Conservation (phyloP, 2,888 invertebrate species). For the Ichneumoninae sp. region DNA sequence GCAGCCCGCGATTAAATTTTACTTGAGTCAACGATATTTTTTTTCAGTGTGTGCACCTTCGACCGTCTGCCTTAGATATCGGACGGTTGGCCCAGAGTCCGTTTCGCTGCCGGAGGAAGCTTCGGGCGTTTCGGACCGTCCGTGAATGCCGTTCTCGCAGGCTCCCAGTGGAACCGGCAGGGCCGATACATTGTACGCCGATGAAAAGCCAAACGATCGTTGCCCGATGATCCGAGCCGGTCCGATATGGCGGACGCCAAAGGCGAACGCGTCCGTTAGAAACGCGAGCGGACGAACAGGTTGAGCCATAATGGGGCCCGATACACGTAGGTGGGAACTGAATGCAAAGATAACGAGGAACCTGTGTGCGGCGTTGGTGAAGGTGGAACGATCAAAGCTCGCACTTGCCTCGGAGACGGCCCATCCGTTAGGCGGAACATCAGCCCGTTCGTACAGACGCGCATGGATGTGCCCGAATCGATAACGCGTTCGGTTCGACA, state of each 20-base stretch:
- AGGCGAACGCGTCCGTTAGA: conserved; percentile 3
- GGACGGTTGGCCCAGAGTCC: not conserved
- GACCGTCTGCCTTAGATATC: not conserved
- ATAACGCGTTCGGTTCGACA: conserved; percentile 48
- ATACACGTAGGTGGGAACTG: conserved; percentile 20
- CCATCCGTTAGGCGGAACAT: conserved; percentile 20
- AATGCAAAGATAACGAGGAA: conserved; percentile 53
- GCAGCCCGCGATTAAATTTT: too few relatives aligned
- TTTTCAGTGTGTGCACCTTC: too few relatives aligned
- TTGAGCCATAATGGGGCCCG: conserved; percentile 1
- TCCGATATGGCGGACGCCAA: not conserved
- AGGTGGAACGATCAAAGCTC: conserved; percentile 48
- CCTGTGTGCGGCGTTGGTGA: conserved; percentile 24
- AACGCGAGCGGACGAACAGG: conserved; percentile 8
- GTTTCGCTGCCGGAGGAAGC: not conserved
- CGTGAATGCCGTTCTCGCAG: not conserved
- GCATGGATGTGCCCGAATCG: conserved; percentile 27
- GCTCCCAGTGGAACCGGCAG: not conserved
- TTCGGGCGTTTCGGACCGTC: not conserved
- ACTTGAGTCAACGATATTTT: too few relatives aligned
- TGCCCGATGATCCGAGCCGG: not conserved
- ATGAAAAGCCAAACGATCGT: not conserved
- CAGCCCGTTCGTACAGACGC: not conserved
- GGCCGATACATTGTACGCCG: not conserved
- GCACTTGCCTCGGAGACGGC: conserved; percentile 17